These are phyloP conservation scores for Phorcus lineatus DNA, from an alignment of 2,888 invertebrate species.

Conservation along the genomic window DNA sequence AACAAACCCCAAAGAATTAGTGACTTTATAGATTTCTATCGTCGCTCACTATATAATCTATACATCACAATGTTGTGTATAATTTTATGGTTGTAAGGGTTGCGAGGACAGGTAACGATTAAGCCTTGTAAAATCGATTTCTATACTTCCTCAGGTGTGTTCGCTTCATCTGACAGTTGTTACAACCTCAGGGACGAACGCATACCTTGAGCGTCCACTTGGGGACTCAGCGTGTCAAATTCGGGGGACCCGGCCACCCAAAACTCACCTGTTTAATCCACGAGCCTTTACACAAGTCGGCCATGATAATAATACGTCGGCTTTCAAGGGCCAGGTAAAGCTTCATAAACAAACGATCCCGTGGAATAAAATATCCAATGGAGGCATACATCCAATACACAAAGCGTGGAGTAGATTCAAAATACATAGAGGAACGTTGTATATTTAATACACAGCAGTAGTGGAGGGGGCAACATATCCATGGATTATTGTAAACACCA, in stretches of 20 bases:
- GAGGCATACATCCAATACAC: no score
- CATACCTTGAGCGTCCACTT: background rate
- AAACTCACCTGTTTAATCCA: background rate
- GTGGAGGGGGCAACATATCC: no score
- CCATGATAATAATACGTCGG: slow-evolving; percentile 8
- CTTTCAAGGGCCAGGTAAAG: background rate
- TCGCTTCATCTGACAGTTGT: background rate
- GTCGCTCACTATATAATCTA: no score
- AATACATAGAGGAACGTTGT: no score
- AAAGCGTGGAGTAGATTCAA: no score
- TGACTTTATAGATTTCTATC: no score
- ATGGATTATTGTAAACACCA: no score
- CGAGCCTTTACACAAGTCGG: background rate
- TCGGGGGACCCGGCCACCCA: background rate
- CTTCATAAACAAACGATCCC: background rate
- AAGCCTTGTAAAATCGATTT: background rate
- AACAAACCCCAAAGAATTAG: no score
- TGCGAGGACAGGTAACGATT: background rate
- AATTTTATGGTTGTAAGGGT: no score
- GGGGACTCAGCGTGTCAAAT: background rate
- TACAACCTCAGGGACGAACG: background rate
- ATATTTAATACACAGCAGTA: no score
- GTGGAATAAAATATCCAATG: no score
- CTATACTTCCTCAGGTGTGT: background rate
- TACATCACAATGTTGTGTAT: no score